A percentile compares a stretch with the other conserved stretches of the same genome.
Conservation (phyloP, 2,888 invertebrate species). For the Psylliodes chrysocephalus region DNA sequence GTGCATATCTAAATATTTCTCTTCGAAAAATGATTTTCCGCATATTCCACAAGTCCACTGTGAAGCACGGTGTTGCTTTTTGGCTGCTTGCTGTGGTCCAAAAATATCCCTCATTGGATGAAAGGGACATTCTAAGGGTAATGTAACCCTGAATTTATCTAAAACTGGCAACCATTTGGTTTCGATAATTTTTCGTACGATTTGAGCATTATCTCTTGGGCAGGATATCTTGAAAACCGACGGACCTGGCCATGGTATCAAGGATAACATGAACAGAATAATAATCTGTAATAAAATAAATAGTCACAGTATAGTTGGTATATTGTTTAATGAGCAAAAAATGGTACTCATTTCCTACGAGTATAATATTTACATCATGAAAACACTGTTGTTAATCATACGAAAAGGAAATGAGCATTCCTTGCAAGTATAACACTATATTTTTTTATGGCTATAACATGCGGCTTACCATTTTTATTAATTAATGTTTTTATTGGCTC, state of each 20-base stretch:
- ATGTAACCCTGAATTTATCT: constrained; percentile 83
- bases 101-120: constrained; percentile 89
- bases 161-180: constrained; percentile 92
- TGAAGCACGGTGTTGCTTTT: constrained; percentile 84
- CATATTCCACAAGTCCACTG: constrained; percentile 93
- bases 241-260: constrained; percentile 90
- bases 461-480: too few species aligned
- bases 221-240: constrained; percentile 88
- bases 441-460: too few species aligned
- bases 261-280: constrained; percentile 81
- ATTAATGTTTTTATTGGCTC: too few species aligned
- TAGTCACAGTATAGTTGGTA: background rate
- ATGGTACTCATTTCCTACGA: too few species aligned
- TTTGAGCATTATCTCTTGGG: constrained; percentile 87
- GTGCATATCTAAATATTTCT: constrained; percentile 86
- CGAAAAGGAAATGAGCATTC: background rate
- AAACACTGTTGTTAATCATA: too few species aligned
- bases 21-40: constrained; percentile 91
- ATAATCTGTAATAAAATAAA: constrained; percentile 73
- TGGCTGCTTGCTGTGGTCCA: constrained; percentile 86
- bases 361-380: too few species aligned
- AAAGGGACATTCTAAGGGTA: constrained; percentile 90
- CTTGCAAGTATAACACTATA: too few species aligned
- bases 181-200: constrained; percentile 87
- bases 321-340: background rate